A percentile compares a stretch with the other conserved stretches of the same genome.
Conservation (phyloP, 2,113 vertebrate genomes). For the Microtus montanus region DNA sequence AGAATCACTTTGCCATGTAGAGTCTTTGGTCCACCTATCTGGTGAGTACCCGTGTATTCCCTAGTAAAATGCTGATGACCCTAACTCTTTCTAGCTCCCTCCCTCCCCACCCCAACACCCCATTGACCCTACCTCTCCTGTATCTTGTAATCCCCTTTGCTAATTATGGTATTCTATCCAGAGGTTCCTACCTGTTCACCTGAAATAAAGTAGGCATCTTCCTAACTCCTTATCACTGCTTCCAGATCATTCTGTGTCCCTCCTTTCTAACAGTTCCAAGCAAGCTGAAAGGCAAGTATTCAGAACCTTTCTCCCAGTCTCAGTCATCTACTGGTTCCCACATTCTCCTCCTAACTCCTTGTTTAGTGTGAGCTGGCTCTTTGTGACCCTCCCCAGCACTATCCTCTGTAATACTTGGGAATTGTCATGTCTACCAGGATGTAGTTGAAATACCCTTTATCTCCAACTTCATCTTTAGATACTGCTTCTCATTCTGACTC, state of each 20-base stretch:
- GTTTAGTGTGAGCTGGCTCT: neutral
- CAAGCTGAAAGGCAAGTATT: neutral
- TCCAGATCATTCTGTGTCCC: neutral
- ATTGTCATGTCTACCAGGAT: neutral
- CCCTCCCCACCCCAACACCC: neutral
- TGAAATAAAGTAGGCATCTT: neutral
- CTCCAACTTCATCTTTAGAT: neutral
- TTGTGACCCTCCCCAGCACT: neutral
- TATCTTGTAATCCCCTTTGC: neutral
- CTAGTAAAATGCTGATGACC: neutral
- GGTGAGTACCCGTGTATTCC: neutral
- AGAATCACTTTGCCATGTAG: neutral
- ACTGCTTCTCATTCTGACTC: neutral
- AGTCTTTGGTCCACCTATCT: neutral
- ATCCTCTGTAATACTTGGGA: neutral
- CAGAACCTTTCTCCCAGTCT: neutral
- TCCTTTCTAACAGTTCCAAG: neutral
- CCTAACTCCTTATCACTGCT: neutral
- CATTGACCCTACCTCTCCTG: neutral
- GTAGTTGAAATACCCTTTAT: neutral
- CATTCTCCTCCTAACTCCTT: neutral
- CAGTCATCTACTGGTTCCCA: no score
- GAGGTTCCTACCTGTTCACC: neutral
- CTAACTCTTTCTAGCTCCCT: neutral
- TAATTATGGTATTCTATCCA: neutral